Evolutionary conservation across 2,888 invertebrate genomes (phyloP), one percentile per base, ranked within the genome.

Genomic region (Sinopyrophorus schimmeli): DNA sequence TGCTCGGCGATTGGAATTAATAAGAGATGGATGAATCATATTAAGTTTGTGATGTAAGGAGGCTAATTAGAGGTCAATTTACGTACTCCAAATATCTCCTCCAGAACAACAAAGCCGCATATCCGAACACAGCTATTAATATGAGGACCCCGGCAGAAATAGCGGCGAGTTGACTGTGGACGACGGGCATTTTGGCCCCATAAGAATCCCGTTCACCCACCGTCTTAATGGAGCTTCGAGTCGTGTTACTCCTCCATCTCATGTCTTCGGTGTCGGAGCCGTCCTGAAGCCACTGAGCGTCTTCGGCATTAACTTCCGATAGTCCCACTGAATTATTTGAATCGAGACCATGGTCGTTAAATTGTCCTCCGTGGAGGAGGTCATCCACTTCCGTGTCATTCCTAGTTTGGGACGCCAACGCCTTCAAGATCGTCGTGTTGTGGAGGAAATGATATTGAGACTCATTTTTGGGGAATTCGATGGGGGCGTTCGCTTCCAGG

Each of bases 361-460:
- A 38, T 16, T 9, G 37, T 14, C 50, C 49, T 46, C 51, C 76
- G 57, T 77, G 75, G 12, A 77, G 69, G 75, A 78, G 76, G 63
- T 78, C 78, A 56, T 77, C 75, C 20, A 77, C 75, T 63, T 78
- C 78, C 0, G 76, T 70, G 42, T 54, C 35, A 18, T 32, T 46
- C 10, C 32, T 24, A 30, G 46, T 49, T 31, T 42, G 34, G 5
- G 52, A 37, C 11, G 39, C 43, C 27, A 43, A 28, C 17, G 32
- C 18, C 17, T 48, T 34, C 18, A 49, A 28, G 32, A 47, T 47
- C 3, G 52, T 55, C 3, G 12, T 20, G 23, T 52, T 54, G 16
- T 48, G 37, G 2, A 27, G 11, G 18, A 40, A 40, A 2, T 23
- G 28, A 14, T 40, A 39, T 23, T 31, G 30, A 35, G 21, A 53